A percentile compares a stretch with the other conserved stretches of the same genome.
Conservation (phyloP, 1,140 invertebrate species). For the Megalonaias nervosa region DNA sequence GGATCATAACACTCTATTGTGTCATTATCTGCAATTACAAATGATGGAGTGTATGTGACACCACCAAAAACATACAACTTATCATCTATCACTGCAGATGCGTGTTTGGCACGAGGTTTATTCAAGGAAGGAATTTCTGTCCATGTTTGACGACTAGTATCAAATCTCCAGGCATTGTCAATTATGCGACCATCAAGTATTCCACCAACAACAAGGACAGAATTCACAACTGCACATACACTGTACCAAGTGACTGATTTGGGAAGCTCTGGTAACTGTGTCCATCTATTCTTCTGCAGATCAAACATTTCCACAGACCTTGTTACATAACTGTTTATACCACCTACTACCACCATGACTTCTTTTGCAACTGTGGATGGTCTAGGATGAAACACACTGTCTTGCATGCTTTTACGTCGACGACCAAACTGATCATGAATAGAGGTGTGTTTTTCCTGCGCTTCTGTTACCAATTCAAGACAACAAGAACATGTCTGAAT, state of each 20-base stretch:
- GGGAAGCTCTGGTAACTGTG: constrained; percentile 61
- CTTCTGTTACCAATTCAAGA: constrained; percentile 60
- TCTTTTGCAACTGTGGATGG: constrained; percentile 70
- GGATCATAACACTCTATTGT: constrained; percentile 66
- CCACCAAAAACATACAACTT: constrained; percentile 67
- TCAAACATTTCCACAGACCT: constrained; percentile 67
- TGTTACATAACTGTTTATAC: constrained; percentile 54
- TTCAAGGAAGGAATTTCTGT: constrained; percentile 50
- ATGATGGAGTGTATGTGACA: constrained; percentile 49
- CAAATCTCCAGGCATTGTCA: constrained; percentile 66
- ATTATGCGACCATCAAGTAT: constrained; percentile 64
- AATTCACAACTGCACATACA: constrained; percentile 59
- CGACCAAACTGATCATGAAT: constrained; percentile 59
- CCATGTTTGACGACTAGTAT: constrained; percentile 60
- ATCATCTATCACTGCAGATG: constrained; percentile 60
- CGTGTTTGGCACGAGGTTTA: constrained; percentile 64
- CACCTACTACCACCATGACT: constrained; percentile 64
- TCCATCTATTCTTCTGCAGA: constrained; percentile 66
- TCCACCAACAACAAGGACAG: constrained; percentile 67
- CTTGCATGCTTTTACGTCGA: constrained; percentile 64
- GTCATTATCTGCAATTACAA: constrained; percentile 56
- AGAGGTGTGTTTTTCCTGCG: constrained; percentile 58
- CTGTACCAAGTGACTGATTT: constrained; percentile 58
- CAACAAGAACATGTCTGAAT: constrained; percentile 61
- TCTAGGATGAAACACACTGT: constrained; percentile 57